Conservation (phyloP, 1,140 invertebrate species). For the Diprion similis region DNA sequence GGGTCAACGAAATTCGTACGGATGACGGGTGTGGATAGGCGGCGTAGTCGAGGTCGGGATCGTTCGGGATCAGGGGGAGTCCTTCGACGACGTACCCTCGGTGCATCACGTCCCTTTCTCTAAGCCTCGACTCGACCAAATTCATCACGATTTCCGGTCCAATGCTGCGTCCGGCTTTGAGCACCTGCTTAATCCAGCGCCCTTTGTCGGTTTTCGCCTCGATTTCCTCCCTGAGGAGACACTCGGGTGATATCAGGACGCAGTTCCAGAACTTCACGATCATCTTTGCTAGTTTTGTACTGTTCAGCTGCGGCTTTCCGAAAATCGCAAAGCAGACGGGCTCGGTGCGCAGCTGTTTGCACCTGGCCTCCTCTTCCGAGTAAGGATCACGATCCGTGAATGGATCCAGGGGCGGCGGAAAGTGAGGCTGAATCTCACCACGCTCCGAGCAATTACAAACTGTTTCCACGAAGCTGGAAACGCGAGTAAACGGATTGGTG, state of each 20-base stretch:
- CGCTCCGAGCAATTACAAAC: neutral
- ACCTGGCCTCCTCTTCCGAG: conserved; percentile 56
- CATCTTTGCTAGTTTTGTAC: conserved; percentile 58
- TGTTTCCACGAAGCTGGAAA: conserved; percentile 21
- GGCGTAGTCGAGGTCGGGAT: conserved; percentile 39
- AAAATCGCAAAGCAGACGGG: conserved; percentile 66
- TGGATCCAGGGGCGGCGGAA: conserved; percentile 20
- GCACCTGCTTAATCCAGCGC: conserved; percentile 61
- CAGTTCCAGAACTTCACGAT: conserved; percentile 64
- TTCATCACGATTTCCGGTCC: conserved; percentile 57
- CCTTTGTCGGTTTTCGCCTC: conserved; percentile 57
- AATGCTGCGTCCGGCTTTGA: conserved; percentile 59
- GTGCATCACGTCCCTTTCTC: conserved; percentile 60
- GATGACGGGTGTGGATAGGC: conserved; percentile 7
- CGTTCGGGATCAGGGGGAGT: conserved; percentile 63
- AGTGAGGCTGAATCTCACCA: conserved; percentile 20
- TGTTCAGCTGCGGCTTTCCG: conserved; percentile 65
- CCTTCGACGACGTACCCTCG: conserved; percentile 67
- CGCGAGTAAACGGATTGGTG: conserved; percentile 45
- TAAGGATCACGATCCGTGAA: conserved; percentile 34
- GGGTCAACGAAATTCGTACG: neutral
- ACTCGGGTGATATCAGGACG: conserved; percentile 64
- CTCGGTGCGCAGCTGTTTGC: conserved; percentile 55
- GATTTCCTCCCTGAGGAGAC: conserved; percentile 63
- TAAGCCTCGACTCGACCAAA: conserved; percentile 59